phyloP scores from a whole-genome alignment of 2,113 vertebrate genomes.

The Glareola pratincola region DNA sequence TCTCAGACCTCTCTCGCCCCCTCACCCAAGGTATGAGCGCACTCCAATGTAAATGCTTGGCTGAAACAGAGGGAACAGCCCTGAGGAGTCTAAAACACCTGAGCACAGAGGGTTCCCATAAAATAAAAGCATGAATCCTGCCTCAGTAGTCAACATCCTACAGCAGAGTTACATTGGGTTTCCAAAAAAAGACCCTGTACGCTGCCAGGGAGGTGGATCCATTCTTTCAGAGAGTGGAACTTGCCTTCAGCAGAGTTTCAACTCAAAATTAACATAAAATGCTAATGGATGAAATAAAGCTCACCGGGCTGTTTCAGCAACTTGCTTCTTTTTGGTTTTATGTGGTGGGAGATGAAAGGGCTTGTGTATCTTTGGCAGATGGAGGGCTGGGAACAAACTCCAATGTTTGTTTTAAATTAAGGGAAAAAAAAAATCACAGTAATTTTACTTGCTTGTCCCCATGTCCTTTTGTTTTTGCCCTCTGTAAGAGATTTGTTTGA shows the following conservation, averaged over 20 bases:
- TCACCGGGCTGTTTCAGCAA: not conserved
- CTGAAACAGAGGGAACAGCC: not conserved
- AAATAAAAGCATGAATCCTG: not conserved
- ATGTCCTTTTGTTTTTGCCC: not conserved
- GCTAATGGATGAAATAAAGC: not conserved
- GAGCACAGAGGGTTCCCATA: not conserved
- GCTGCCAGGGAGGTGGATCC: not conserved
- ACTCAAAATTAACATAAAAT: not conserved
- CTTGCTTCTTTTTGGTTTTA: not conserved
- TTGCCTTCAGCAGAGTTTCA: not conserved
- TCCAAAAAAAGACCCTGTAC: not conserved
- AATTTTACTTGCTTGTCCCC: not conserved
- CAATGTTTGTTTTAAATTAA: not conserved
- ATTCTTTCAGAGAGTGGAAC: not conserved
- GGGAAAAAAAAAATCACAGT: not conserved
- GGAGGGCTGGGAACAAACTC: not conserved
- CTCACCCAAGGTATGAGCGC: accelerated
- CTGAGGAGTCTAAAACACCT: not conserved
- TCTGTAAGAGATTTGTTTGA: not conserved
- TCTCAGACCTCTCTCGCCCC: not conserved
- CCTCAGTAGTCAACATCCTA: not conserved
- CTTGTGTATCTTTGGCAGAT: not conserved
- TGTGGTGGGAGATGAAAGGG: not conserved
- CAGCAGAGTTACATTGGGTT: not conserved
- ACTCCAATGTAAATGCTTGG: not conserved